Evolutionary conservation across 2,797 vertebrate genomes (phyloP).

Genomic region (Buceros bicornis): DNA sequence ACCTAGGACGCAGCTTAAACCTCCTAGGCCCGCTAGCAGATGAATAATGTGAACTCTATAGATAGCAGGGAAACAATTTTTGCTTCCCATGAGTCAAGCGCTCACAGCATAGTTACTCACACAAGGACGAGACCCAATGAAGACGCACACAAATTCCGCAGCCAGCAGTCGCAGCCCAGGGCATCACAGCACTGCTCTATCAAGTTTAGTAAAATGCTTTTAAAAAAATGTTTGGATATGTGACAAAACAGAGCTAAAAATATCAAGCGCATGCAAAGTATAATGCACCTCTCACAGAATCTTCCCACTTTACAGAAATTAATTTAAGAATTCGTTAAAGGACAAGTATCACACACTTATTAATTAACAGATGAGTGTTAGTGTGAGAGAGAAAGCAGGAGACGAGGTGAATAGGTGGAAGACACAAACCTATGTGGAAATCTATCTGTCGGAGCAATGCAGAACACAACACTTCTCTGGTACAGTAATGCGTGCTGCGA

Average conservation of each 20-base stretch:
- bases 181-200: not conserved
- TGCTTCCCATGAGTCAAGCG: not conserved
- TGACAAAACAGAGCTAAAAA: not conserved
- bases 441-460: not conserved
- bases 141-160: fast-evolving
- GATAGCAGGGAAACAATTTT: not conserved
- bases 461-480: not conserved
- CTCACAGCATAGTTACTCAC: not conserved
- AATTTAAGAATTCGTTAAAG: constrained; percentile 2
- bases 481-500: not conserved
- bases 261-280: not conserved
- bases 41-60: not conserved
- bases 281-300: not conserved
- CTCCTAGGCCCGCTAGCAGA: not conserved
- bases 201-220: not conserved
- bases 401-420: not conserved
- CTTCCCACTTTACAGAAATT: not conserved
- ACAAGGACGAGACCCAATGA: not conserved
- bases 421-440: not conserved
- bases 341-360: not conserved
- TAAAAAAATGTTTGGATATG: not conserved
- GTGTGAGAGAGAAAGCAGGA: not conserved
- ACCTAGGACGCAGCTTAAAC: not conserved
- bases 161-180: not conserved
- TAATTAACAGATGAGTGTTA: not conserved